These are phyloP conservation scores for Echiichthys vipera DNA, from an alignment of 2,797 vertebrate genomes.

Conservation along the genomic window DNA sequence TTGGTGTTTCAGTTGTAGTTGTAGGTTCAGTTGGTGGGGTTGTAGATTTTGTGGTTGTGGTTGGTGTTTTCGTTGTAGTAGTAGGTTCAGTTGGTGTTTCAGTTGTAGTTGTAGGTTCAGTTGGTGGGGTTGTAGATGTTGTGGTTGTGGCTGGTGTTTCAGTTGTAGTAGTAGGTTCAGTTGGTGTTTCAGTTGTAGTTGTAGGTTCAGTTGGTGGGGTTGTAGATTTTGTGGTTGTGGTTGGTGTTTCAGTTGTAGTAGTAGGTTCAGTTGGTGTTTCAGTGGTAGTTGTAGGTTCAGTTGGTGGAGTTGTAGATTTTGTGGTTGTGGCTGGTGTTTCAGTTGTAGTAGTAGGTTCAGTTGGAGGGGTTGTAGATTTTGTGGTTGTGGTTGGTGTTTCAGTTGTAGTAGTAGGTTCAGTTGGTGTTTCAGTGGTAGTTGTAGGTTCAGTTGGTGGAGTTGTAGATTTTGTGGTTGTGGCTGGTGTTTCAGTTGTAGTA, in stretches of 20 bases:
- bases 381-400: not conserved
- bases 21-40: not conserved
- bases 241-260: not conserved
- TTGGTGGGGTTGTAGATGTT: not conserved
- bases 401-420: not conserved
- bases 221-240: not conserved
- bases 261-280: not conserved
- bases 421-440: not conserved
- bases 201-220: not conserved
- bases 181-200: too few species aligned
- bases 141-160: accelerated
- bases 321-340: not conserved
- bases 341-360: not conserved
- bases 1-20: not conserved
- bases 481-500: not conserved
- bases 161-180: not conserved
- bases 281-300: not conserved
- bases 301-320: not conserved
- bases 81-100: not conserved
- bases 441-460: not conserved
- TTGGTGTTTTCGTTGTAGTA: not conserved
- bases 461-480: not conserved
- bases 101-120: not conserved
- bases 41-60: not conserved
- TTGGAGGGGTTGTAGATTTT: not conserved